phyloP scores from a whole-genome alignment of 2,797 vertebrate genomes.

The Sus cebifrons region DNA sequence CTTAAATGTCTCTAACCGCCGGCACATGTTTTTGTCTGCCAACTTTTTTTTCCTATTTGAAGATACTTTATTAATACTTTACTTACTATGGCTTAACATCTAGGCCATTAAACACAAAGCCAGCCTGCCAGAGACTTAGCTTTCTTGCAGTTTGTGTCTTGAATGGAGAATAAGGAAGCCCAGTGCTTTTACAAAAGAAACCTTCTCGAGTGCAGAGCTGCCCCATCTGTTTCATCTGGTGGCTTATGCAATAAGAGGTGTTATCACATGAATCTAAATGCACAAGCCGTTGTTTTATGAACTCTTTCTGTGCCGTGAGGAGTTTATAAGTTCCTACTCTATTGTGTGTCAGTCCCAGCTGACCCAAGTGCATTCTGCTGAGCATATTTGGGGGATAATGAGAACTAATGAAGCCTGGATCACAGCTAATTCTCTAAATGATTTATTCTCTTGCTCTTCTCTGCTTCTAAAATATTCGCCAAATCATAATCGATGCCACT shows the following conservation, averaged over 20 bases:
- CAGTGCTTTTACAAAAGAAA: conserved; percentile 95
- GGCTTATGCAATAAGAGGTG: conserved; percentile 95
- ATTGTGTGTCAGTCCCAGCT: conserved; percentile 97
- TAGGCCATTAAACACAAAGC: conserved; percentile 93
- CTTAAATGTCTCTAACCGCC: not conserved
- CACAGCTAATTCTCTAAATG: conserved; percentile 94
- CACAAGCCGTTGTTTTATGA: conserved; percentile 98
- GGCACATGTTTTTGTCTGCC: conserved; percentile 32
- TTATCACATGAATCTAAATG: conserved; percentile 94
- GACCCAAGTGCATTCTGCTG: conserved; percentile 97
- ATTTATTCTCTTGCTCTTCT: conserved; percentile 92
- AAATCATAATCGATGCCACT: conserved; percentile 84
- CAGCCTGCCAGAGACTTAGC: conserved; percentile 92
- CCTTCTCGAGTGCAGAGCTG: conserved; percentile 95
- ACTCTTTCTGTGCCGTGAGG: conserved; percentile 95
- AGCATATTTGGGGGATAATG: conserved; percentile 98
- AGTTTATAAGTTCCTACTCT: conserved; percentile 97
- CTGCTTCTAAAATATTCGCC: conserved; percentile 88
- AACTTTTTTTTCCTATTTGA: conserved; percentile 70
- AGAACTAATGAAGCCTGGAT: conserved; percentile 97
- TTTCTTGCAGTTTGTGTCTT: conserved; percentile 96
- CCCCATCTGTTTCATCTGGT: conserved; percentile 99
- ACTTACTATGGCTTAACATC: conserved; percentile 90
- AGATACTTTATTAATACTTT: conserved; percentile 76
- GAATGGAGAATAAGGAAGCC: conserved; percentile 96